Base-by-base conservation (phyloP, 1,140 invertebrate species). In the Rhyzopertha dominica region DNA sequence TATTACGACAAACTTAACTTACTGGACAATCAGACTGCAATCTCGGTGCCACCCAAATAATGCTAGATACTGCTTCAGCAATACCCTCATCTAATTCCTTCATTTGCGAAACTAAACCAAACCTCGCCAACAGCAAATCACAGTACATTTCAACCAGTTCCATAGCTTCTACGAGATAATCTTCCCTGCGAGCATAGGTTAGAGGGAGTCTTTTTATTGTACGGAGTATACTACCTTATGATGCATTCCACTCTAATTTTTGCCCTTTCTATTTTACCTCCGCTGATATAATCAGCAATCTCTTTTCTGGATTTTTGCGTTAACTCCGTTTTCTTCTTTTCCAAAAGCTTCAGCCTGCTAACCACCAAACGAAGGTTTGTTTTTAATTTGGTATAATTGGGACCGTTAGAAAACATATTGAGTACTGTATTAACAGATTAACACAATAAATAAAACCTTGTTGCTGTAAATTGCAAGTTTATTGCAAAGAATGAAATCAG, bases 61-160 rank as follows among this genome's bases (percentile, higher is more conserved):
- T 72, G 57, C 85, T 96, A 2, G 93, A 95, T 52, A 99, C 90
- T 3, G 95, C 87, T 74, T 99, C 96, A 19, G 90, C 85, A 18
- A 99, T 72, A 3, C 95, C 95, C 49, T 93, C 90, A 66, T 99
- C 96, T 3, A 99, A 62, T 49, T 89, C 90, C 80, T 97, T 98
- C 85, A 96, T 95, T 72, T 98, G 94, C 53, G 96, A 90, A 35
- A 99, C 84, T 1, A 99, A 74, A 10, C 96, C 97, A 74, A 98
- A 99, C 64, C 95, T 78, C 2, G 96, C 95, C 12, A 99, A 70
- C n/a, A 99, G 68, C 14, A 99, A 70, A 74, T 99, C 97, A 73
- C 95, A 98, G 66, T 95, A 99, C 93, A 98, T 98, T 76, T 99
- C 97, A 2, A 99, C 78, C 31, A 99, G 77, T 78, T 99, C 97